phyloP scores from a whole-genome alignment of 2,888 invertebrate genomes.

The Venustoraphidia nigricollis region DNA sequence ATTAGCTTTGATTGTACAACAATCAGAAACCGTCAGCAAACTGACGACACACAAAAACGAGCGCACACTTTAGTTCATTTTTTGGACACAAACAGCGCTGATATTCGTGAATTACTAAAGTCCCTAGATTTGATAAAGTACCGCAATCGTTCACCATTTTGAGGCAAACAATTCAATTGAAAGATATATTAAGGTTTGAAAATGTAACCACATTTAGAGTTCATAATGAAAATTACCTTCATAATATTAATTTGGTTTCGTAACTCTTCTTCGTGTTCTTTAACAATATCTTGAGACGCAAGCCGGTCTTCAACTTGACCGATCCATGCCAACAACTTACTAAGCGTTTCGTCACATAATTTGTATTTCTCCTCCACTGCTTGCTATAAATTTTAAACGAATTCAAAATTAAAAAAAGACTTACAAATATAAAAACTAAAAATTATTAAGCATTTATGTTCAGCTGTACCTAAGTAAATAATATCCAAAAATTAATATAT shows the following conservation, averaged over 20 bases:
- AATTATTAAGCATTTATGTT: conserved; percentile 8
- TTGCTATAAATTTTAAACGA: conserved; percentile 47
- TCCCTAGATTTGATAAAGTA: no score
- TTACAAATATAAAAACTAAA: conserved; percentile 2
- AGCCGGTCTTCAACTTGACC: conserved; percentile 68
- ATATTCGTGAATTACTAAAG: no score
- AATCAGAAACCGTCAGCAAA: no score
- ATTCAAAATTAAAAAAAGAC: no score
- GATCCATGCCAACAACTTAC: conserved; percentile 77
- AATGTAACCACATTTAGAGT: neutral
- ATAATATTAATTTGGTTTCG: conserved; percentile 78
- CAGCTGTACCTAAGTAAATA: no score
- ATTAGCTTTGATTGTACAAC: no score
- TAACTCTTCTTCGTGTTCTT: conserved; percentile 73
- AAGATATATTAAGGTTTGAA: neutral
- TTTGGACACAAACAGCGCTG: no score
- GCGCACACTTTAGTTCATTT: no score
- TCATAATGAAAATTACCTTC: conserved; percentile 51
- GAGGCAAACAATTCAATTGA: no score
- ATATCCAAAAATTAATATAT: no score
- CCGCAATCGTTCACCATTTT: no score
- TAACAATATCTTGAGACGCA: conserved; percentile 71
- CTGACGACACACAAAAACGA: no score
- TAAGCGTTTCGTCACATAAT: conserved; percentile 73
- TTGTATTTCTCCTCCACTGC: conserved; percentile 90